Evolutionary conservation across 2,797 vertebrate species (phyloP), one percentile per base, ranked within the genome.

Genomic region (Anguilla megastoma): DNA sequence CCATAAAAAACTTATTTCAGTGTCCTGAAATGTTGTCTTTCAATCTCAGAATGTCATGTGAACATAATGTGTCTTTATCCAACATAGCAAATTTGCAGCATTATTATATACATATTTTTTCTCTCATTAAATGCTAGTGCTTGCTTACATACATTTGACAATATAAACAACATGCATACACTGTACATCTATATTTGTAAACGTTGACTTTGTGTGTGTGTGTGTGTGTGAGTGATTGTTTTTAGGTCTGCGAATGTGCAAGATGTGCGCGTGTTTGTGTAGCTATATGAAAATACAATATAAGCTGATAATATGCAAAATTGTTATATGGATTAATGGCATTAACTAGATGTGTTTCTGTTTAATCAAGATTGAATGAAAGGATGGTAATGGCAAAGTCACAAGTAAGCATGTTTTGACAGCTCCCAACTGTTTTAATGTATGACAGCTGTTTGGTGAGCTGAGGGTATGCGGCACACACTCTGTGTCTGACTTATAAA

Each of bases 311-410:
- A 76, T 84, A 91, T 90, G 86, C 90, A 88, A 69, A 74, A 85
- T 88, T 60, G 74, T 88, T 86, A 86, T 74, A 87, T 54, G 60
- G 87, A 87, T 87, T 87, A 89, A 80, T 84, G 66, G 79, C 87
- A 84, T 80, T 36, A 88, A 50, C 71, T 9, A 50, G 45, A 82
- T 71, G 86, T 88, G 85, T 88, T 86, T 89, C 66, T 89, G 87
- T 87, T 91, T 91, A 91, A 90, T 91, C 79, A 89, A 90, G 89
- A 91, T 92, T 90, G 89, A 91, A 90, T 91, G 90, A 91, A 76
- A 79, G 91, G 74, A 63, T 66, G 88, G 90, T 85, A 84, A 71
- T 50, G 85, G 69, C 86, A 88, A 83, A 90, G 88, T 88, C 88
- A 89, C 69, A 85, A 88, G 66, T 33, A 86, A 85, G 86, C 58